Evolutionary conservation across 2,113 vertebrate species (phyloP).

Genomic region (Melanocharis versteri): DNA sequence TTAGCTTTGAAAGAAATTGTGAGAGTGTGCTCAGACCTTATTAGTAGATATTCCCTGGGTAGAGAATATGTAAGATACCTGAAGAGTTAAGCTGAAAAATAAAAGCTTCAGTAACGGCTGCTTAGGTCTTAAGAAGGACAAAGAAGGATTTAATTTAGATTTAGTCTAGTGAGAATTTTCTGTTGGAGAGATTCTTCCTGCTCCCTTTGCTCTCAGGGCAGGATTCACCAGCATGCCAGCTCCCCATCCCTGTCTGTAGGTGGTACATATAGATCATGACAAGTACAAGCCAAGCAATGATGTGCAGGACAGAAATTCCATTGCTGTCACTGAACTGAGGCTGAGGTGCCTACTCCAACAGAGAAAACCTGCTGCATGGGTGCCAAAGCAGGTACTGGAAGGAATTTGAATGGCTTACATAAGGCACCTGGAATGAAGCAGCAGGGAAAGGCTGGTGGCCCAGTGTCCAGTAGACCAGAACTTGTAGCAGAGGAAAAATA

Average conservation of each 20-base stretch:
- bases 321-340: neutral
- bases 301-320: neutral
- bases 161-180: neutral
- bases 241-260: neutral
- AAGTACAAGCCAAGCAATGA: neutral
- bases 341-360: neutral
- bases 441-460: neutral
- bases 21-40: neutral
- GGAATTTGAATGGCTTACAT: neutral
- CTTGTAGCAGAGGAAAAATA: neutral
- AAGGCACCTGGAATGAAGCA: neutral
- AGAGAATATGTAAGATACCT: neutral
- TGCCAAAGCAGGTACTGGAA: neutral
- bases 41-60: neutral
- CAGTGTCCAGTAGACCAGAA: neutral
- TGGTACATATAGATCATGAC: neutral
- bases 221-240: neutral
- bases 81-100: neutral
- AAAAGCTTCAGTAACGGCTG: neutral
- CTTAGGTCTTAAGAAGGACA: neutral
- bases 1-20: conserved; percentile 19
- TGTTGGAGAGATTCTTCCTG: neutral
- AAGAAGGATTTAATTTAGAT: neutral
- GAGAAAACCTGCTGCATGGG: neutral
- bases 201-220: neutral